These are phyloP conservation scores for Melanotaenia nigrans DNA, from an alignment of 2,797 vertebrate species.

Conservation along the genomic window DNA sequence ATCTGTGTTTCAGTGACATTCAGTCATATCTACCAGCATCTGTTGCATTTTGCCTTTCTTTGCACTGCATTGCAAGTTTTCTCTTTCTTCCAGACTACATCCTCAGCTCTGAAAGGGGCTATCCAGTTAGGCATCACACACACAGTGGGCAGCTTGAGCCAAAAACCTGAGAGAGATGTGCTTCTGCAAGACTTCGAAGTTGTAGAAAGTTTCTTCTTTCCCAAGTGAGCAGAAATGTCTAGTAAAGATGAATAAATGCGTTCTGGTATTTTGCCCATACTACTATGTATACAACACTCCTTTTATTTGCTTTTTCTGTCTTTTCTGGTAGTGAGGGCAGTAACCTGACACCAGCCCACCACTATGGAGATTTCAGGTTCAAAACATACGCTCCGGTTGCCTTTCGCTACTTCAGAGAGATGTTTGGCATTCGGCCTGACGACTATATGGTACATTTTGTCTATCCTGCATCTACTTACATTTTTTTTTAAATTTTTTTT, in stretches of 20 bases:
- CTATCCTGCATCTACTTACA: conserved; percentile 1
- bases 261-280: neutral
- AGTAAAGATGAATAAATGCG: neutral
- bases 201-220: conserved; percentile 96
- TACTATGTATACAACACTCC: neutral
- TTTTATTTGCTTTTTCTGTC: neutral
- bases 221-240: conserved; percentile 76
- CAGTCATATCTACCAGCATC: neutral
- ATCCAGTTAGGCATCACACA: conserved; percentile 95
- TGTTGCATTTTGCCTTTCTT: neutral
- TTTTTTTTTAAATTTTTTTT: neutral
- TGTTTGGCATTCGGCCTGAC: conserved; percentile 94
- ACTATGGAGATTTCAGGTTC: conserved; percentile 95
- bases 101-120: conserved; percentile 93
- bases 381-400: conserved; percentile 97
- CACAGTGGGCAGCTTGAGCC: conserved; percentile 93
- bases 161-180: conserved; percentile 94
- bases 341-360: conserved; percentile 94
- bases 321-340: conserved; percentile 89
- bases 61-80: conserved; percentile 9
- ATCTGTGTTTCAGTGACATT: neutral
- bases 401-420: conserved; percentile 96
- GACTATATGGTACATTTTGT: conserved; percentile 90
- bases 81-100: conserved; percentile 86
- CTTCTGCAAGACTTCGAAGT: conserved; percentile 98